Conservation (phyloP, 2,797 vertebrate genomes). For the Cossypha heuglini region DNA sequence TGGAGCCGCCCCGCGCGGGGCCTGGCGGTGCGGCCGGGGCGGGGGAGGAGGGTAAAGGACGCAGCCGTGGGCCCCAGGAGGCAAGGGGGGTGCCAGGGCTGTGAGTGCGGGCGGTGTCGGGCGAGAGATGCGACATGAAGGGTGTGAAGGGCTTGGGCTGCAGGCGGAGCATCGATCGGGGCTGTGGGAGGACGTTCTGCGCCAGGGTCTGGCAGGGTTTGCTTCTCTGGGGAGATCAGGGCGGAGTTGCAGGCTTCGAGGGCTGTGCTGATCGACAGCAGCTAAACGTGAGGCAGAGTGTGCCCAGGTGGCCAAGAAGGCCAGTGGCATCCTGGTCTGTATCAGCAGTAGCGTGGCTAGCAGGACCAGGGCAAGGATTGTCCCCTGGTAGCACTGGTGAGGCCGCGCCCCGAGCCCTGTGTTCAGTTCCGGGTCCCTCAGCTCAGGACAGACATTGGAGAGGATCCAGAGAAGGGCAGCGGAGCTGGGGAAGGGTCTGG, state of each 20-base stretch:
- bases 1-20: background rate
- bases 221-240: too few species aligned
- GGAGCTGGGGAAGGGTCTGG: background rate
- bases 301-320: background rate
- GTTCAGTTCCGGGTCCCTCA: background rate
- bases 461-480: rapidly evolving
- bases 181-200: rapidly evolving
- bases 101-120: background rate
- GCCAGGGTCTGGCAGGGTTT: background rate
- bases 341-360: rapidly evolving
- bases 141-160: background rate
- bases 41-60: background rate
- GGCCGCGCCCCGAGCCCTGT: background rate
- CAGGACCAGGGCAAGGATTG: background rate
- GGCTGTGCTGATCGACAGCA: background rate
- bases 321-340: rapidly evolving
- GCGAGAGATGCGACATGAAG: too few species aligned
- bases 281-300: too few species aligned
- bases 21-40: background rate
- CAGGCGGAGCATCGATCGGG: background rate
- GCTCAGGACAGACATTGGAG: background rate
- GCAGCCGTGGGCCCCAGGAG: background rate
- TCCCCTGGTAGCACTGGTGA: background rate
- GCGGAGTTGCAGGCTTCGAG: background rate
- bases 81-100: rapidly evolving